A percentile compares a stretch with the other conserved stretches of the same genome.
Evolutionary conservation across 1,140 invertebrate genomes (phyloP).

Genomic region (Drosophila arizonae): DNA sequence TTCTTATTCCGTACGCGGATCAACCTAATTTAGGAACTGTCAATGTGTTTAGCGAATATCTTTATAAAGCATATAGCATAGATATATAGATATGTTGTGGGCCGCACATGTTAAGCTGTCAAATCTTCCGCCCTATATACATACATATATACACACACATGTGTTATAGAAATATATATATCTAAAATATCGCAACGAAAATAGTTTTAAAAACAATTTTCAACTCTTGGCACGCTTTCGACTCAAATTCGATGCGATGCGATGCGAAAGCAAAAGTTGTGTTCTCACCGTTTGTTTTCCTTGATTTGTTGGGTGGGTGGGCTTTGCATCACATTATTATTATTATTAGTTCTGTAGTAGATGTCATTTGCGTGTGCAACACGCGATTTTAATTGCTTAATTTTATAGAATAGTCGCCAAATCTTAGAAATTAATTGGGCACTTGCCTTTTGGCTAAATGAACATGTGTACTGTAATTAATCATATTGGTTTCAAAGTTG

Average conservation of each 20-base stretch:
- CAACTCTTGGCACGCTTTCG: slow-evolving; percentile 30
- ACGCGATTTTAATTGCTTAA: slow-evolving; percentile 40
- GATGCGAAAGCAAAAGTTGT: slow-evolving; percentile 38
- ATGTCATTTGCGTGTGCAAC: slow-evolving; percentile 4
- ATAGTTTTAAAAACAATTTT: slow-evolving; percentile 24
- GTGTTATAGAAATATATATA: not conserved
- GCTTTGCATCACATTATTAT: slow-evolving; percentile 7
- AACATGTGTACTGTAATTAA: slow-evolving; percentile 46
- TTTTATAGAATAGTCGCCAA: slow-evolving; percentile 21
- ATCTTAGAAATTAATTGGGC: slow-evolving; percentile 38
- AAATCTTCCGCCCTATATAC: slow-evolving; percentile 12
- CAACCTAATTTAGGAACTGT: slow-evolving; percentile 63
- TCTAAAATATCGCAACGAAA: slow-evolving; percentile 17
- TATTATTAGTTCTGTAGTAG: not conserved
- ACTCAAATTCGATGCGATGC: too few species aligned
- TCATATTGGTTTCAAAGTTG: slow-evolving; percentile 30
- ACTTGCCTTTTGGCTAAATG: slow-evolving; percentile 20
- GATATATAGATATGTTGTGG: not conserved
- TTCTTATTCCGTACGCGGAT: slow-evolving; percentile 35
- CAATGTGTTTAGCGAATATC: slow-evolving; percentile 40
- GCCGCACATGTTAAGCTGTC: slow-evolving; percentile 29
- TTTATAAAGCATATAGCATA: not conserved
- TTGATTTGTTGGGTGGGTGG: slow-evolving; percentile 23
- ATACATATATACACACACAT: not conserved
- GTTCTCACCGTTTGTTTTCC: slow-evolving; percentile 17